A percentile compares a stretch with the other conserved stretches of the same genome.
Conservation (phyloP, 2,888 invertebrate genomes). For the Gerris lacustris region DNA sequence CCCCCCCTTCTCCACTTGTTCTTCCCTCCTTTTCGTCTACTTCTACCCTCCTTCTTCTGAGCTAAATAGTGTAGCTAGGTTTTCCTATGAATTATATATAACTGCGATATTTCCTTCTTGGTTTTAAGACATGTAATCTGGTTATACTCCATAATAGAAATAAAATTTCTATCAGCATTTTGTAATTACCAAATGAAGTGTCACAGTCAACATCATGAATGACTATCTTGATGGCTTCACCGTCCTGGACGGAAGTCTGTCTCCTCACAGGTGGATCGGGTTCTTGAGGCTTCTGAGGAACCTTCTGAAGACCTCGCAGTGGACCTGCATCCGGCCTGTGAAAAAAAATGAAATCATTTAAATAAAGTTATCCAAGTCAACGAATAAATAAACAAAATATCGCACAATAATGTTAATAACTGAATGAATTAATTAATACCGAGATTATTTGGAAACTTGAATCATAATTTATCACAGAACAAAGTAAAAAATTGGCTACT, state of each 20-base stretch:
- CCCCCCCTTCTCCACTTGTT: not conserved
- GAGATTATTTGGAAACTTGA: too few species aligned
- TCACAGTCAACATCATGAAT: conserved; percentile 83
- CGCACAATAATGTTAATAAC: too few species aligned
- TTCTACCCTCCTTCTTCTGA: not conserved
- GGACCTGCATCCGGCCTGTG: conserved; percentile 63
- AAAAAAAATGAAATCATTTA: conserved; percentile 26
- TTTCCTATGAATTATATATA: too few species aligned
- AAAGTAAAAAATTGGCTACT: too few species aligned
- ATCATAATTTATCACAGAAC: too few species aligned
- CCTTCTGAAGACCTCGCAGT: conserved; percentile 19
- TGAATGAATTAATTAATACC: too few species aligned
- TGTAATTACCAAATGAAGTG: conserved; percentile 37
- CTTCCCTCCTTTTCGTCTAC: not conserved
- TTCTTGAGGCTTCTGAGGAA: conserved; percentile 10
- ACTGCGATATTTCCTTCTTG: too few species aligned
- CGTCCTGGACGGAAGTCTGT: conserved; percentile 70
- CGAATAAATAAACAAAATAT: too few species aligned
- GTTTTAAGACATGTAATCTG: too few species aligned
- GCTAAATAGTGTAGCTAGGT: too few species aligned
- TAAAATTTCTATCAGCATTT: not conserved
- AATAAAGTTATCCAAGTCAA: too few species aligned
- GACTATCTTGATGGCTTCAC: conserved; percentile 83
- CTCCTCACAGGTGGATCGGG: conserved; percentile 37
- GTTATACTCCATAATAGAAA: too few species aligned